These are phyloP conservation scores for Drosophila neotestacea DNA, from an alignment of 2,888 invertebrate species.

Conservation along the genomic window DNA sequence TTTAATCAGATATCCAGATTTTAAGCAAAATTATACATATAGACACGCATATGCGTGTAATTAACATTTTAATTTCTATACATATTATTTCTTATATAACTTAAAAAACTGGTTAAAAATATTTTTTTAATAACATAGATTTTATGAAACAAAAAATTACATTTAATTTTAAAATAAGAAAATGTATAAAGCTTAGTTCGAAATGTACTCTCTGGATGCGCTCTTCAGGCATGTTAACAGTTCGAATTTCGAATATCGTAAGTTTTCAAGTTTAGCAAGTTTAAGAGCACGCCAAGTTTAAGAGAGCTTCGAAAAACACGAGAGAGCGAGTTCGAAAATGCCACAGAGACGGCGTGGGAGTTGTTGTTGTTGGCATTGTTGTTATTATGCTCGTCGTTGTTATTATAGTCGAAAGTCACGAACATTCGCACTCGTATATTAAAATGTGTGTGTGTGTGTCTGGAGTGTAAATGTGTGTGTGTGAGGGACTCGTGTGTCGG, in stretches of 20 bases:
- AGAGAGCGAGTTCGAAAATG: slow-evolving; percentile 68
- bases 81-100: too few relatives aligned
- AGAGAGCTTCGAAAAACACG: slow-evolving; percentile 31
- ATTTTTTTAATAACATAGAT: too few relatives aligned
- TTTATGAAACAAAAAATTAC: too few relatives aligned
- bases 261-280: slow-evolving; percentile 24
- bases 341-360: slow-evolving; percentile 27
- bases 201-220: slow-evolving; percentile 36
- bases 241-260: slow-evolving; percentile 69
- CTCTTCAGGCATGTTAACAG: slow-evolving; percentile 50
- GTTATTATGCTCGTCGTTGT: slow-evolving; percentile 36
- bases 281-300: slow-evolving; percentile 71
- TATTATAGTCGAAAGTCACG: slow-evolving; percentile 64
- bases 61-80: too few relatives aligned
- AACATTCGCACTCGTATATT: slow-evolving; percentile 36
- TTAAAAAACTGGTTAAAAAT: too few relatives aligned
- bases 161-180: slow-evolving; percentile 29
- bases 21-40: too few relatives aligned
- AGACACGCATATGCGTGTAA: too few relatives aligned
- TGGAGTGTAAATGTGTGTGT: slow-evolving; percentile 9
- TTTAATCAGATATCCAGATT: too few relatives aligned
- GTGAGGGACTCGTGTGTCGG: slow-evolving; percentile 34
- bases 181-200: slow-evolving; percentile 36
- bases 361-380: slow-evolving; percentile 31
- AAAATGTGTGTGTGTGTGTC: slow-evolving; percentile 5